Base-by-base conservation (phyloP, 2,888 invertebrate genomes). In the Tribolium freemani region DNA sequence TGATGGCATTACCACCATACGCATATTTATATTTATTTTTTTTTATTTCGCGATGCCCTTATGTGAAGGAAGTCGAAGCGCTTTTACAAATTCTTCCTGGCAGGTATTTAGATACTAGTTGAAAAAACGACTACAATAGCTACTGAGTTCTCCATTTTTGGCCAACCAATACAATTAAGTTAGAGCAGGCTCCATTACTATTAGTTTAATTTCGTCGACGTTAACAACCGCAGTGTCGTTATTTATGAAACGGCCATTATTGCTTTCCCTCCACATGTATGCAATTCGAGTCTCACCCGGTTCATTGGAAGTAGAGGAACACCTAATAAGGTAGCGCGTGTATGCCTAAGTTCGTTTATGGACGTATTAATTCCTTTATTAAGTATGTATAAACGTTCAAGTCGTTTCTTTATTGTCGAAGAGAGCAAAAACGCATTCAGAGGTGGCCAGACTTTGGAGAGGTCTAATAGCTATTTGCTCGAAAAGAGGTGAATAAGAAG, bases 301-400 rank as follows among this genome's bases (percentile, higher is more conserved):
- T 77, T 77, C 75, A 74, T 73, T 77, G 73, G 74, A 73, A 61
- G 63, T 74, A 75, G 74, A 75, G 73, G 74, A 73, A 63, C 64
- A 69, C 77, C 76, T 76, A 78, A 78, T 76, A 78, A 75, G 77
- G 77, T 63, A 69, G 69, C 60, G 69, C 69, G 51, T 69, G 69
- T 38, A 51, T 50, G 38, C 73, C 66, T 61, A 73, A 74, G 73
- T 74, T 74, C 72, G 57, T 76, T 76, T 76, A 77, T 76, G 76
- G 74, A 38, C 51, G 46, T 38, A 60, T 58, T 69, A 51, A 60
- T 69, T 69, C 57, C 38, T 44, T 66, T 45, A 51, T 63, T 50
- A 63, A 38, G 11, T 64, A 64, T 64, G 30, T 50, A 63, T 26
- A 51, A 48, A 61, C 50, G 8, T 63, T 63, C 31, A 21, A 13